phyloP scores from a whole-genome alignment of 2,888 invertebrate genomes.

The Cosmia pyralina region DNA sequence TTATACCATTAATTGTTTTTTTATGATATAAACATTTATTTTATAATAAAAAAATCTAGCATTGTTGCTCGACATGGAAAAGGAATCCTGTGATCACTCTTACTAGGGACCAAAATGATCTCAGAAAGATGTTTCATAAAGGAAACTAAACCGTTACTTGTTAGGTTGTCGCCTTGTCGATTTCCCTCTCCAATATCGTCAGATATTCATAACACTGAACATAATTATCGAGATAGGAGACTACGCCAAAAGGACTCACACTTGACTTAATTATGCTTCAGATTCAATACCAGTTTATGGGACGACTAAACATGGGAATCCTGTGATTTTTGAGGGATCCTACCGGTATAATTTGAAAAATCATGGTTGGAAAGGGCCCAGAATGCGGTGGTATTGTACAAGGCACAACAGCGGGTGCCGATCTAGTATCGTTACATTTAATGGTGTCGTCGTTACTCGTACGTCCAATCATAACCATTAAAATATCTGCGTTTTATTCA shows the following conservation, averaged over 20 bases:
- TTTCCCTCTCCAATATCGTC: neutral
- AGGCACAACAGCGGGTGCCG: conserved; percentile 3
- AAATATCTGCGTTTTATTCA: neutral
- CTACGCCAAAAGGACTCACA: neutral
- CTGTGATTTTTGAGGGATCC: conserved; percentile 46
- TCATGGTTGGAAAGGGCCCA: neutral
- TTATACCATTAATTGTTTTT: neutral
- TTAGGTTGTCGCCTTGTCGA: neutral
- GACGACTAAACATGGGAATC: conserved; percentile 47
- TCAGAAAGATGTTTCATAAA: too few species aligned
- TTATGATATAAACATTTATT: neutral
- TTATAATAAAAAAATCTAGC: too few species aligned
- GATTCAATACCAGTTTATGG: conserved; percentile 18
- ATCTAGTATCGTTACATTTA: neutral
- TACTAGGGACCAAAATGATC: neutral
- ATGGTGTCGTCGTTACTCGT: neutral
- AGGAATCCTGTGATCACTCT: neutral
- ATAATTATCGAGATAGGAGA: neutral
- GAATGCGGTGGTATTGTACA: conserved; percentile 35
- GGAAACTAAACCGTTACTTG: neutral
- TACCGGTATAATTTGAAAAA: conserved; percentile 32
- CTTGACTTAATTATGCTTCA: neutral
- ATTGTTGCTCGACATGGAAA: neutral
- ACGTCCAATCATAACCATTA: conserved; percentile 52
- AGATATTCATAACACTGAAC: neutral